phyloP scores from a whole-genome alignment of 2,797 vertebrate genomes.

The Callimico goeldii region DNA sequence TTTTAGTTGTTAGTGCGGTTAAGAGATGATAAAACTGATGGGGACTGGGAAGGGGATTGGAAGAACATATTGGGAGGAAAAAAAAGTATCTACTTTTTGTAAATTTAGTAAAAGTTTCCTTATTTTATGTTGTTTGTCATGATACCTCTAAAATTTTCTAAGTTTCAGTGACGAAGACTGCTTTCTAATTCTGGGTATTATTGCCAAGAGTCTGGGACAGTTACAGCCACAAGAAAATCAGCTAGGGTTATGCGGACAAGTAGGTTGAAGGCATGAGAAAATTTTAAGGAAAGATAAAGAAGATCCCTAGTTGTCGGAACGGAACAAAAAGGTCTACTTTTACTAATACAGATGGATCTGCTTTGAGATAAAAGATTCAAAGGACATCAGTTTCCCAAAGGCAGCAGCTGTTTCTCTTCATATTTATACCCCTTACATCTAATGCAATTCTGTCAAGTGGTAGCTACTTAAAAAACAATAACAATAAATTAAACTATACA shows the following conservation, averaged over 20 bases:
- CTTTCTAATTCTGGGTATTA: neutral
- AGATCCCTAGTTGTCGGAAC: neutral
- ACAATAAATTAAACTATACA: neutral
- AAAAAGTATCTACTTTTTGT: neutral
- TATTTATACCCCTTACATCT: neutral
- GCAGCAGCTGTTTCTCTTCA: neutral
- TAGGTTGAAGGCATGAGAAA: neutral
- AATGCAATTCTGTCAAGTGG: neutral
- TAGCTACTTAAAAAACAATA: neutral
- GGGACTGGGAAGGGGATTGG: neutral
- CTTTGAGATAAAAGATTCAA: neutral
- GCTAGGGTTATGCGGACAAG: neutral
- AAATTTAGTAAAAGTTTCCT: neutral
- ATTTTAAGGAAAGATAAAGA: neutral
- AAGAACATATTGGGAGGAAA: neutral
- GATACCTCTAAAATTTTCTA: neutral
- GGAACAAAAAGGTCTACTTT: too few relatives aligned
- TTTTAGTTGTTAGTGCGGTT: neutral
- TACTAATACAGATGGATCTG: neutral
- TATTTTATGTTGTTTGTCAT: neutral
- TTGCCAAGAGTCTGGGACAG: neutral
- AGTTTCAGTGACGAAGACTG: neutral
- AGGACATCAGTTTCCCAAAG: neutral
- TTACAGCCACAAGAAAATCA: neutral
- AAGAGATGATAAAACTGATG: neutral